Conservation (phyloP, 2,797 vertebrate genomes). For the Xerus rutilus region DNA sequence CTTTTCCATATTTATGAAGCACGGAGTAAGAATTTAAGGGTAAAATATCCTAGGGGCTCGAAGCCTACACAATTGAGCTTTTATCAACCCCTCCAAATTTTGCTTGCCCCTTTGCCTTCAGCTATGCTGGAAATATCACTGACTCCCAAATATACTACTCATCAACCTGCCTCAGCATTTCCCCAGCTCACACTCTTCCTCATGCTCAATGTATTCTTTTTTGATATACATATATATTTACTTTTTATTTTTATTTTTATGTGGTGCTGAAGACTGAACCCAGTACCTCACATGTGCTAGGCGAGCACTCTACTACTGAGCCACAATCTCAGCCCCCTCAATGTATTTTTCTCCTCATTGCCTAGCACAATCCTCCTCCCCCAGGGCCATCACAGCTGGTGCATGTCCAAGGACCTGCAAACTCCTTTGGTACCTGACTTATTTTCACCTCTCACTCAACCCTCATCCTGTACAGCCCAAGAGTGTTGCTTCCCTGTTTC, state of each 20-base stretch:
- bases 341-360: neutral
- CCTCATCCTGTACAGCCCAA: neutral
- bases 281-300: too few relatives aligned
- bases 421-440: neutral
- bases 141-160: neutral
- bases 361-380: neutral
- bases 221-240: too few relatives aligned
- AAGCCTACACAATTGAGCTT: neutral
- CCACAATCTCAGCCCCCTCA: neutral
- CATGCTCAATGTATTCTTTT: neutral
- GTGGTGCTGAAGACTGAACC: too few relatives aligned
- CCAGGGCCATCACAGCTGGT: neutral
- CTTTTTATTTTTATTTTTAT: too few relatives aligned
- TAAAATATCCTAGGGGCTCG: conserved; percentile 29
- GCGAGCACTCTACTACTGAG: too few relatives aligned
- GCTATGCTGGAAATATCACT: neutral
- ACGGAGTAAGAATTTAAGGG: conserved; percentile 31
- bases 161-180: neutral
- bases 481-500: conserved; percentile 42
- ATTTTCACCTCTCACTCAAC: conserved; percentile 21
- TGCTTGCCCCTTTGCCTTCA: conserved; percentile 33
- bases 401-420: neutral
- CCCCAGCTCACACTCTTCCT: neutral
- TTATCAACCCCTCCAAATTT: conserved; percentile 27
- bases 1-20: conserved; percentile 50